Evolutionary conservation across 2,797 vertebrate genomes (phyloP).

Genomic region (Pampus argenteus): DNA sequence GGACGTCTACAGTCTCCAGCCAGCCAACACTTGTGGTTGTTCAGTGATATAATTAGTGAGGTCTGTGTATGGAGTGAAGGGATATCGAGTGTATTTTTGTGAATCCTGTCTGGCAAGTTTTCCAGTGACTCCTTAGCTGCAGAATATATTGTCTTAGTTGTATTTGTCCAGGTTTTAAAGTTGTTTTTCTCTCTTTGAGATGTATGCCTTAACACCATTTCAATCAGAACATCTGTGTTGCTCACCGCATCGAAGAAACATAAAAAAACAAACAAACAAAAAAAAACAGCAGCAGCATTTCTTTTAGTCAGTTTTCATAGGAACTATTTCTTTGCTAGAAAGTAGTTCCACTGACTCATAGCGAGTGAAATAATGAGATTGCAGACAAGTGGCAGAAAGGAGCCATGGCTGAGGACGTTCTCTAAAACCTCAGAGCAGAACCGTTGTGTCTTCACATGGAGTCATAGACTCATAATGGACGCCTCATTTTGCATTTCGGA

Average conservation of each 20-base stretch:
- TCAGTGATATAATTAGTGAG: slow-evolving; percentile 69
- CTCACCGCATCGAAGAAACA: too few relatives aligned
- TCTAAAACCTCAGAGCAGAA: background rate
- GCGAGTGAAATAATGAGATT: background rate
- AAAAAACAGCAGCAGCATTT: too few relatives aligned
- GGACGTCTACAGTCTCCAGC: slow-evolving; percentile 31
- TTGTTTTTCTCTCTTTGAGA: background rate
- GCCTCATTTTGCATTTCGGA: too few relatives aligned
- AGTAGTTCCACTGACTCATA: background rate
- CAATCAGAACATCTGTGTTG: background rate
- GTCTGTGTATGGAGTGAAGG: slow-evolving; percentile 47
- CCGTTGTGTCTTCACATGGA: background rate
- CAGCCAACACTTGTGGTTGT: slow-evolving; percentile 41
- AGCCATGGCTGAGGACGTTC: too few relatives aligned
- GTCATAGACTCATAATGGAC: too few relatives aligned
- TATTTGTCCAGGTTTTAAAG: background rate
- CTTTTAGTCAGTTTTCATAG: background rate
- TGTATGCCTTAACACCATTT: too few relatives aligned
- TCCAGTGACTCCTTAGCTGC: background rate
- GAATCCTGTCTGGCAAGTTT: slow-evolving; percentile 26
- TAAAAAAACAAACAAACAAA: too few relatives aligned
- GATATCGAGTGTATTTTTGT: slow-evolving; percentile 52
- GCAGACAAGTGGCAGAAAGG: too few relatives aligned
- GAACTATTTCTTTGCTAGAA: too few relatives aligned
- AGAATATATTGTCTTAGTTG: background rate